phyloP scores from a whole-genome alignment of 2,888 invertebrate genomes.

The Cheiracanthium punctorium region DNA sequence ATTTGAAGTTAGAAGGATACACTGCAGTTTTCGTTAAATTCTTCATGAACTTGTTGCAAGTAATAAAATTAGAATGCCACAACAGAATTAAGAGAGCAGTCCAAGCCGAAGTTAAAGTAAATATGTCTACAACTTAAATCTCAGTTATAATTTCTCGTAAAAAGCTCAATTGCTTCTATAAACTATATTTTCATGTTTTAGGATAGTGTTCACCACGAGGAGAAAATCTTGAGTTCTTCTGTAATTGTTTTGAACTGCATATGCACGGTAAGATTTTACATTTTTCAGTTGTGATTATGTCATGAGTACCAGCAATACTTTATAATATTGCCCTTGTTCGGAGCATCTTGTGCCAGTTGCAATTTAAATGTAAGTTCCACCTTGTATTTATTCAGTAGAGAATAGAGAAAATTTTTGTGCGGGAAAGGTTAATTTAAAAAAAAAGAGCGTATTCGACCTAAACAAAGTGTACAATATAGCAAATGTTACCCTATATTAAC shows the following conservation, averaged over 20 bases:
- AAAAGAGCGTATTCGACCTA: too few relatives aligned
- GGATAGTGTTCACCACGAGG: slow-evolving; percentile 33
- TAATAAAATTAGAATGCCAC: slow-evolving; percentile 50
- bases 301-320: too few relatives aligned
- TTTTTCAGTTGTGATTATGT: too few relatives aligned
- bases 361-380: too few relatives aligned
- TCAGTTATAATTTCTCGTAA: neutral
- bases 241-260: slow-evolving; percentile 61
- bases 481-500: too few relatives aligned
- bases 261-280: slow-evolving; percentile 68
- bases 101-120: slow-evolving; percentile 38
- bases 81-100: slow-evolving; percentile 52
- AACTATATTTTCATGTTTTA: neutral
- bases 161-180: neutral
- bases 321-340: too few relatives aligned
- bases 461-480: too few relatives aligned
- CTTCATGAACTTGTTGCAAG: slow-evolving; percentile 55
- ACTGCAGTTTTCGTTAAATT: slow-evolving; percentile 27
- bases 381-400: too few relatives aligned
- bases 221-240: slow-evolving; percentile 53
- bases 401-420: too few relatives aligned
- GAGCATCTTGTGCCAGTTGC: too few relatives aligned
- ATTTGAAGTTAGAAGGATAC: slow-evolving; percentile 25
- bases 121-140: neutral
- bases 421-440: too few relatives aligned